phyloP scores from a whole-genome alignment of 2,797 vertebrate species.

The Neosilurus hyrtlii region DNA sequence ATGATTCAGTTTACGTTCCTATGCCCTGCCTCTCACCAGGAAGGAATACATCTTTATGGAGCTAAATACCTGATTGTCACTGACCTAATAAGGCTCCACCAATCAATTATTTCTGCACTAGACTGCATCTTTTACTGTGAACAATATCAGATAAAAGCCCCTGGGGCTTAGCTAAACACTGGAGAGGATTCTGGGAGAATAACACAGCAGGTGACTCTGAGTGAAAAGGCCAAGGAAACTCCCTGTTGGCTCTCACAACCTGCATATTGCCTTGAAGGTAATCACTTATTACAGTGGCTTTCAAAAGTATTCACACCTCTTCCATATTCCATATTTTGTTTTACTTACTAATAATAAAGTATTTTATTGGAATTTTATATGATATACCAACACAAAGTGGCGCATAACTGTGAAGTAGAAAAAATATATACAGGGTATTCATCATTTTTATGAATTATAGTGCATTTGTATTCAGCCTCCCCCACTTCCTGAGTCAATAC shows the following conservation, averaged over 20 bases:
- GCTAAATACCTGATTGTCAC: conserved; percentile 69
- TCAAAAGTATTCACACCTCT: no score
- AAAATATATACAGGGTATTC: no score
- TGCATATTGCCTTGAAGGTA: neutral
- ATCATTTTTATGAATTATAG: no score
- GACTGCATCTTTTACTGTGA: conserved; percentile 48
- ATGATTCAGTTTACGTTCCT: conserved; percentile 56
- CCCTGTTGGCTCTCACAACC: neutral
- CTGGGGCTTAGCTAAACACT: neutral
- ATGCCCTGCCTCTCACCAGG: neutral
- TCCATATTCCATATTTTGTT: no score
- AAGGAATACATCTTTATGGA: conserved; percentile 47
- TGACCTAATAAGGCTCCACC: conserved; percentile 52
- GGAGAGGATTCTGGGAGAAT: conserved; percentile 7
- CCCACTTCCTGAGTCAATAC: no score
- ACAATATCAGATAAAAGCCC: conserved; percentile 25
- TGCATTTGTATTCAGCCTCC: no score
- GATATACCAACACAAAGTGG: no score
- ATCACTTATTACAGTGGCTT: neutral
- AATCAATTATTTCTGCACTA: conserved; percentile 64
- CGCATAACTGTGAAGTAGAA: no score
- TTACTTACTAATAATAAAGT: no score
- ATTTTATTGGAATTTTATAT: no score
- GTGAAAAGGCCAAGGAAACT: conserved; percentile 7
- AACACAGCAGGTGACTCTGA: neutral